phyloP scores from a whole-genome alignment of 2,113 vertebrate species.

The Colistium nudipinnis region DNA sequence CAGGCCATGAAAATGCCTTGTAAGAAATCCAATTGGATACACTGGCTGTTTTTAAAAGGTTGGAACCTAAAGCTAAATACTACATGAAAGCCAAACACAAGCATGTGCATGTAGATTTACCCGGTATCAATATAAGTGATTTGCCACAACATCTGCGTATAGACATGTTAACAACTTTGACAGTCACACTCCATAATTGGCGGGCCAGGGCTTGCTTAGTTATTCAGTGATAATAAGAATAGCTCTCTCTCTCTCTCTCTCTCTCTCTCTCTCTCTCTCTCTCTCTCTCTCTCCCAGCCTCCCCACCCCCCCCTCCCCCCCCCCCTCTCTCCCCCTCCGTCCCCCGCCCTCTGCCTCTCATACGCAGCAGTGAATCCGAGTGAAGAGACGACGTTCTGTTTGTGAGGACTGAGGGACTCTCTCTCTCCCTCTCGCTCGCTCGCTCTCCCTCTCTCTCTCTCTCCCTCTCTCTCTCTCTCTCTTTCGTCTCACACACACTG shows the following conservation, averaged over 20 bases:
- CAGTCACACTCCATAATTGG: slow-evolving; percentile 74
- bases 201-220: slow-evolving; percentile 51
- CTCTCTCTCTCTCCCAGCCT: neutral
- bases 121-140: slow-evolving; percentile 42
- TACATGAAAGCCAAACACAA: slow-evolving; percentile 40
- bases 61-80: slow-evolving; percentile 10
- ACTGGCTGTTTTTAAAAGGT: slow-evolving; percentile 4
- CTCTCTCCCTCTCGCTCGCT: slow-evolving; percentile 11
- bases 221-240: slow-evolving; percentile 77
- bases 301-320: too few relatives aligned
- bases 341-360: too few relatives aligned
- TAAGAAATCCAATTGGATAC: slow-evolving; percentile 18
- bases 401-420: too few relatives aligned
- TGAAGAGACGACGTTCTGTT: too few relatives aligned
- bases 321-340: too few relatives aligned
- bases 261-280: neutral
- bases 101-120: slow-evolving; percentile 12
- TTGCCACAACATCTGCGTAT: slow-evolving; percentile 61
- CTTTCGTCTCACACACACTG: slow-evolving; percentile 1
- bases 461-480: neutral
- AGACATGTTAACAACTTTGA: slow-evolving; percentile 68
- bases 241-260: slow-evolving; percentile 11
- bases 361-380: too few relatives aligned
- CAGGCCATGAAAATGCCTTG: slow-evolving; percentile 15
- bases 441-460: too few relatives aligned